Conservation (phyloP, 2,797 vertebrate genomes). For the Strix occidentalis region DNA sequence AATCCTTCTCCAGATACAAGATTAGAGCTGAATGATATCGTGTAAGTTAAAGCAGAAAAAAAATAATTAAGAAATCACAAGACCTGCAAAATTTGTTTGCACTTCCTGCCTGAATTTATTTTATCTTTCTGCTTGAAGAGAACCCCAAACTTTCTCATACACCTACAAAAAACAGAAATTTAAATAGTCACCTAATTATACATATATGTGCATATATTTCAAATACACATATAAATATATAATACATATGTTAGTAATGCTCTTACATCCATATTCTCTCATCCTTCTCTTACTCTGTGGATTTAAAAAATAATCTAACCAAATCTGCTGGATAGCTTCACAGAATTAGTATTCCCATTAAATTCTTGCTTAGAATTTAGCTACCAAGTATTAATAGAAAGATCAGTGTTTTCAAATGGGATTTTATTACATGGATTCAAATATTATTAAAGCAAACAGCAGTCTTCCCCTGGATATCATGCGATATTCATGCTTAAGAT, state of each 20-base stretch:
- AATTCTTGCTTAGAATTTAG: not conserved
- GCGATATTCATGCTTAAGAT: not conserved
- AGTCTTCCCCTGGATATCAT: not conserved
- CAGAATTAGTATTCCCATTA: not conserved
- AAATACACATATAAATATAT: not conserved
- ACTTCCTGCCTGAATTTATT: not conserved
- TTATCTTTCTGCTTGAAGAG: not conserved
- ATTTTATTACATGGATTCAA: not conserved
- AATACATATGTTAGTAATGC: too few species aligned
- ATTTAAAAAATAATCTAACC: not conserved
- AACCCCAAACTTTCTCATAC: not conserved
- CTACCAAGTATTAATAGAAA: not conserved
- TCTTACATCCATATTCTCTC: not conserved
- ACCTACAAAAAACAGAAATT: not conserved
- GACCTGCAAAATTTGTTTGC: not conserved
- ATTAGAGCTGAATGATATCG: constrained; percentile 84
- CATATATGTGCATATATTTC: not conserved
- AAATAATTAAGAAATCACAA: not conserved
- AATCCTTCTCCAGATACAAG: constrained; percentile 86
- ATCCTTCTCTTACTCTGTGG: not conserved
- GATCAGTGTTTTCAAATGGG: not conserved
- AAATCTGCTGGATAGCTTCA: not conserved
- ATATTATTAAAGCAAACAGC: not conserved
- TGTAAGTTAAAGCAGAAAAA: constrained; percentile 78
- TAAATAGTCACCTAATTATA: not conserved